Evolutionary conservation across 2,797 vertebrate genomes (phyloP).

Genomic region (Halcyon chelicuti): DNA sequence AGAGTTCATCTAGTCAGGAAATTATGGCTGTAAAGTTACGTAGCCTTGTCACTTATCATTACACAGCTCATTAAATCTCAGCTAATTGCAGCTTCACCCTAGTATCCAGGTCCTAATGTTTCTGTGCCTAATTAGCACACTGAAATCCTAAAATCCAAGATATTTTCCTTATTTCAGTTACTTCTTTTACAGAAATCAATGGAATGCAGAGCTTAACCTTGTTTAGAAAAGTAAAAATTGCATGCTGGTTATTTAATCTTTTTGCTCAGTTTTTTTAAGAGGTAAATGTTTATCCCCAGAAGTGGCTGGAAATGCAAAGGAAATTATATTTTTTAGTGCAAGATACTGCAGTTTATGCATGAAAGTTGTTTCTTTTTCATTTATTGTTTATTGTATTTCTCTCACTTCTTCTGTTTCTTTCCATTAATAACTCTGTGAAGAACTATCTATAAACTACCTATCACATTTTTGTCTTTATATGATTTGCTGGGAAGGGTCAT

Average conservation of each 20-base stretch:
- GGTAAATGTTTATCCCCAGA: constrained; percentile 6
- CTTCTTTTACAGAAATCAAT: not conserved
- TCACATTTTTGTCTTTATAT: not conserved
- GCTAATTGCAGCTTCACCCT: constrained; percentile 76
- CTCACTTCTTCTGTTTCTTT: not conserved
- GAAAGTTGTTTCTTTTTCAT: not conserved
- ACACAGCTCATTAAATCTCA: constrained; percentile 81
- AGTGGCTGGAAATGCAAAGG: not conserved
- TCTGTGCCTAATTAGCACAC: constrained; percentile 49
- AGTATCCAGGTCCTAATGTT: constrained; percentile 58
- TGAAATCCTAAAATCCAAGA: constrained; percentile 46
- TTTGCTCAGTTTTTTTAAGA: not conserved
- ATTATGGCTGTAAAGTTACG: constrained; percentile 78
- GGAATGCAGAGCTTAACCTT: not conserved
- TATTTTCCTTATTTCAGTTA: constrained; percentile 36
- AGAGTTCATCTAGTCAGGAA: constrained; percentile 80
- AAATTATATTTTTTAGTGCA: not conserved
- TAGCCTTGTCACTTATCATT: constrained; percentile 79
- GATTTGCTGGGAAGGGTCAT: not conserved
- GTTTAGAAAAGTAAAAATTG: constrained; percentile 6
- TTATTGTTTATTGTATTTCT: not conserved
- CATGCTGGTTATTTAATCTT: not conserved
- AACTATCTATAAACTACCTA: not conserved
- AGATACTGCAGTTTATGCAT: not conserved
- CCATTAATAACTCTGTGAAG: not conserved